Conservation (phyloP, 2,888 invertebrate genomes). For the Punctoribates punctum region DNA sequence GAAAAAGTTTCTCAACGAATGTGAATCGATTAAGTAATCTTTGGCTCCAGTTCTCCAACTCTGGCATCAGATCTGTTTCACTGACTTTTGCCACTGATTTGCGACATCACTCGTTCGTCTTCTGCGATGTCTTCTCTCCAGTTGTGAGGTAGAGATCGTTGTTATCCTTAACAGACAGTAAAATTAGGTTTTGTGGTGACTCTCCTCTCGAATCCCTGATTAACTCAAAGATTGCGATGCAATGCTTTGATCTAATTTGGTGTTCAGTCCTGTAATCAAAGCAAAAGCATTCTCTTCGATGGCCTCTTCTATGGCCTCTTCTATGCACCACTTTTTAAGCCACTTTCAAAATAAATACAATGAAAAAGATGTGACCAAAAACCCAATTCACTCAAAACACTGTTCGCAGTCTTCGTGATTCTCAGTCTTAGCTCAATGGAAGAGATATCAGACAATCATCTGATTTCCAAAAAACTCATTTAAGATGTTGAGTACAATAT, state of each 20-base stretch:
- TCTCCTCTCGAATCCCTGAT: constrained; percentile 12
- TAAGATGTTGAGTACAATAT: too few relatives aligned
- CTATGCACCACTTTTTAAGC: not conserved
- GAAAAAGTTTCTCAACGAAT: not conserved
- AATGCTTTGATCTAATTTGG: constrained; percentile 5
- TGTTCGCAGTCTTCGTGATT: too few relatives aligned
- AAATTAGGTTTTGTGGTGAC: constrained; percentile 31
- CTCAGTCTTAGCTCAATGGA: too few relatives aligned
- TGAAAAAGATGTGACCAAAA: too few relatives aligned
- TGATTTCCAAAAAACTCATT: too few relatives aligned
- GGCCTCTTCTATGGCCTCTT: not conserved
- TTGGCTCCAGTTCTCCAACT: not conserved
- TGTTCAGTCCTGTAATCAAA: not conserved
- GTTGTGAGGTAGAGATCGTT: too few relatives aligned
- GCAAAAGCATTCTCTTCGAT: not conserved
- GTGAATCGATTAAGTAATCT: constrained; percentile 9
- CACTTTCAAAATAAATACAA: not conserved
- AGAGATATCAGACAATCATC: too few relatives aligned
- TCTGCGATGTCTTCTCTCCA: not conserved
- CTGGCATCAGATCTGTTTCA: not conserved
- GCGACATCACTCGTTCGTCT: not conserved
- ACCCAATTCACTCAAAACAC: too few relatives aligned
- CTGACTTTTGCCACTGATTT: constrained; percentile 11
- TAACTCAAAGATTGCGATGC: constrained; percentile 1
- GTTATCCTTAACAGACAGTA: constrained; percentile 14